Evolutionary conservation across 1,140 invertebrate genomes (phyloP).

Genomic region (Ostrea edulis): DNA sequence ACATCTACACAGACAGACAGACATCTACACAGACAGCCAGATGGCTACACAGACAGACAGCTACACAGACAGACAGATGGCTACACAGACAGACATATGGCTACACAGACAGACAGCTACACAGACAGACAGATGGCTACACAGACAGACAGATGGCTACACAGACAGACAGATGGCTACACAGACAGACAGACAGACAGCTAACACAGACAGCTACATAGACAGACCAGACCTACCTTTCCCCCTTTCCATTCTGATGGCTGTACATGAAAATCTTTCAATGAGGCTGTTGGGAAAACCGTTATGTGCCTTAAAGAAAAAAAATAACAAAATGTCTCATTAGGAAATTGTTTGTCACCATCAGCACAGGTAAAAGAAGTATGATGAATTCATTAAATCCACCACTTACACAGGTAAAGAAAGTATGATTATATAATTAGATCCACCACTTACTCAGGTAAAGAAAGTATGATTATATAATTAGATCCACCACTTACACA

Average conservation of each 20-base stretch:
- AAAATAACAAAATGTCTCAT: neutral
- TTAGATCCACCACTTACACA: neutral
- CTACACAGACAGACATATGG: slow-evolving; percentile 63
- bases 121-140: neutral
- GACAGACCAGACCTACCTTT: slow-evolving; percentile 61
- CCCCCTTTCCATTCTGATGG: slow-evolving; percentile 78
- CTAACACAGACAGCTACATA: neutral
- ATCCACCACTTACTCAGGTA: neutral
- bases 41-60: too few relatives aligned
- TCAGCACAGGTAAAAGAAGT: neutral
- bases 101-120: neutral
- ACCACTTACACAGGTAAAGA: neutral
- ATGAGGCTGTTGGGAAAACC: slow-evolving; percentile 74
- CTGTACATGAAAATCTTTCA: slow-evolving; percentile 74
- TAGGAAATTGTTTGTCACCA: neutral
- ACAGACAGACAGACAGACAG: slow-evolving; percentile 56
- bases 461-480: too few relatives aligned
- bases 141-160: too few relatives aligned
- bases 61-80: slow-evolving; percentile 68
- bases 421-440: neutral
- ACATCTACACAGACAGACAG: neutral
- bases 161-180: slow-evolving; percentile 70
- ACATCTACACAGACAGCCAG: neutral
- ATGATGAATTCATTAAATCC: neutral
- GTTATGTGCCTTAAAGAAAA: slow-evolving; percentile 74